These are phyloP conservation scores for Anthopleura xanthogrammica DNA, from an alignment of 92 coral and sea anemone genomes.

Conservation along the genomic window DNA sequence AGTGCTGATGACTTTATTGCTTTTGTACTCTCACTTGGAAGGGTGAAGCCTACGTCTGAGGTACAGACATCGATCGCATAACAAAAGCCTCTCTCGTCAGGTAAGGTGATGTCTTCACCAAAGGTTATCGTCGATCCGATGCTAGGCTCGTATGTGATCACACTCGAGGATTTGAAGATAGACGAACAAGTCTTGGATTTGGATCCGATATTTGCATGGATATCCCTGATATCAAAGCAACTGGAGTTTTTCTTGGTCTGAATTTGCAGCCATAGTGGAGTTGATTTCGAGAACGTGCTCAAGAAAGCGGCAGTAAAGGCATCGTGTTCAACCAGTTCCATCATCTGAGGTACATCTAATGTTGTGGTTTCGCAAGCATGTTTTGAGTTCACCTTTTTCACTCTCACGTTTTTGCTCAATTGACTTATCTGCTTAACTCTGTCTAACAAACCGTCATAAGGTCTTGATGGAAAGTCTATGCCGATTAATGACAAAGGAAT, in stretches of 20 bases:
- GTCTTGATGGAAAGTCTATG: neutral
- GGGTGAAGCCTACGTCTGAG: constrained; percentile 16
- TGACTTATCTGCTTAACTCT: neutral
- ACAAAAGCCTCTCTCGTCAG: constrained; percentile 24
- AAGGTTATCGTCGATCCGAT: neutral
- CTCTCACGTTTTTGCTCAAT: neutral
- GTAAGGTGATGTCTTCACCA: neutral
- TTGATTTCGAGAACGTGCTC: neutral
- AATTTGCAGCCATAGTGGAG: constrained; percentile 21
- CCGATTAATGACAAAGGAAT: constrained; percentile 31
- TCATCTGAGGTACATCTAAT: neutral
- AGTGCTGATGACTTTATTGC: neutral
- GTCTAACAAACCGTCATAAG: neutral
- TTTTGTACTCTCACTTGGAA: constrained; percentile 2
- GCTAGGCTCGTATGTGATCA: constrained; percentile 6
- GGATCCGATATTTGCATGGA: constrained; percentile 10
- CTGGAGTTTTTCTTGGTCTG: neutral
- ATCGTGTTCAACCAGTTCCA: constrained; percentile 25
- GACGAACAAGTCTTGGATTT: constrained; percentile 5
- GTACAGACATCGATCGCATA: constrained; percentile 27
- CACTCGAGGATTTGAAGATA: constrained; percentile 1
- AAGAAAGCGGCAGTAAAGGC: constrained; percentile 12
- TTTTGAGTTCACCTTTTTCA: neutral
- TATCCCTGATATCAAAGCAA: constrained; percentile 9
- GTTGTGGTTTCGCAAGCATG: neutral